phyloP scores from a whole-genome alignment of 2,797 vertebrate genomes.

The Rhynchotus rufescens region DNA sequence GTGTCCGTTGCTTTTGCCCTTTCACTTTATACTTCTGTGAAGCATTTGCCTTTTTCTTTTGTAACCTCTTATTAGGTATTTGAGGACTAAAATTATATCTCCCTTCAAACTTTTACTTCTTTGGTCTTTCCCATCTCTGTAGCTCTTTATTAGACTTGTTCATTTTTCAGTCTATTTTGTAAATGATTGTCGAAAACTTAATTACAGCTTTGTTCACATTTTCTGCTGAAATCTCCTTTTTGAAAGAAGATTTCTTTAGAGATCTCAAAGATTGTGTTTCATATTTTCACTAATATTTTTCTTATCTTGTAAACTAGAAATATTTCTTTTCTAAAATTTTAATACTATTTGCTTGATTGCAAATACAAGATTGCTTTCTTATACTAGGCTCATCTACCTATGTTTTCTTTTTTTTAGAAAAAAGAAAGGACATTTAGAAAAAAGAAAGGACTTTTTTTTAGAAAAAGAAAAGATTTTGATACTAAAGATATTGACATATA shows the following conservation, averaged over 20 bases:
- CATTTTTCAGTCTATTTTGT: not conserved
- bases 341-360: not conserved
- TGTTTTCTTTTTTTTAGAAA: not conserved
- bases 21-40: not conserved
- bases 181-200: not conserved
- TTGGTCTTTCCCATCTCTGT: not conserved
- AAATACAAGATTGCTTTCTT: not conserved
- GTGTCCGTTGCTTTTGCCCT: not conserved
- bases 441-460: too few species aligned
- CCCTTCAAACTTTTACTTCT: not conserved
- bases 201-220: not conserved
- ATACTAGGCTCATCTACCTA: not conserved
- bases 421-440: too few species aligned
- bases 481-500: not conserved
- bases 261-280: not conserved
- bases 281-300: not conserved
- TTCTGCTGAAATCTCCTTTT: not conserved
- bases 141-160: not conserved
- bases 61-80: not conserved
- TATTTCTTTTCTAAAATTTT: not conserved
- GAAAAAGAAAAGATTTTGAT: too few species aligned
- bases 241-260: too few species aligned
- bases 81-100: not conserved
- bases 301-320: not conserved
- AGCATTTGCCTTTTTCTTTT: not conserved